Percentiles rank a stretch among this genome's conserved stretches.
Conservation (phyloP, 1,140 invertebrate genomes). For the Trichonephila inaurata region DNA sequence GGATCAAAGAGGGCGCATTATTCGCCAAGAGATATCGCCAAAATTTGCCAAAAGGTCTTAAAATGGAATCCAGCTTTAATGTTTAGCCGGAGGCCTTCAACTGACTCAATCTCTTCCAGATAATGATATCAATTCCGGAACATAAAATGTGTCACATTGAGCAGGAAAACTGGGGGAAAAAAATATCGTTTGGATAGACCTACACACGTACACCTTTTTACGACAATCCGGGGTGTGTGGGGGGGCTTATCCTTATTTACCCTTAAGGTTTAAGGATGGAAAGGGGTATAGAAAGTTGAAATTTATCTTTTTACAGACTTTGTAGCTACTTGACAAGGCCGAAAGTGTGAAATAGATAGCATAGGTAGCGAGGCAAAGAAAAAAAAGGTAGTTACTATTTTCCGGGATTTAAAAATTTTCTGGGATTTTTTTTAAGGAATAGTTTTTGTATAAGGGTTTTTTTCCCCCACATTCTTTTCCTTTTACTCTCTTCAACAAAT, state of each 20-base stretch:
- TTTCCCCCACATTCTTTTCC: background rate
- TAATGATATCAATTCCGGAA: constrained; percentile 24
- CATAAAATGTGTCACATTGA: constrained; percentile 26
- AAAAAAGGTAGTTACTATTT: background rate
- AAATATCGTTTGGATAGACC: background rate
- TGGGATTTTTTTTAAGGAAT: background rate
- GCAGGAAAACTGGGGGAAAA: background rate
- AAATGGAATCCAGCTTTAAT: background rate
- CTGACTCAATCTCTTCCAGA: constrained; percentile 3
- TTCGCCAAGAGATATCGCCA: background rate
- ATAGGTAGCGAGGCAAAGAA: background rate
- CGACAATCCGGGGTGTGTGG: background rate
- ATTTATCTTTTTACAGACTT: background rate
- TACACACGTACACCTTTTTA: background rate
- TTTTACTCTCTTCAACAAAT: background rate
- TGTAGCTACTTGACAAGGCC: constrained; percentile 3
- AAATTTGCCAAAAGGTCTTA: background rate
- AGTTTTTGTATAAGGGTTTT: background rate
- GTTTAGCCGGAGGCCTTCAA: background rate
- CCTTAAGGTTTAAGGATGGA: background rate
- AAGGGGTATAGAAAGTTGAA: background rate
- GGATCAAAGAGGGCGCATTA: background rate
- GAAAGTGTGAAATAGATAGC: background rate
- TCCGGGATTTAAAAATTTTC: constrained; percentile 4
- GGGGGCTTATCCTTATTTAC: background rate